Percentiles rank a stretch among this genome's conserved stretches.
phyloP scores from a whole-genome alignment of 2,113 vertebrate species.

The Bagarius yarrelli region DNA sequence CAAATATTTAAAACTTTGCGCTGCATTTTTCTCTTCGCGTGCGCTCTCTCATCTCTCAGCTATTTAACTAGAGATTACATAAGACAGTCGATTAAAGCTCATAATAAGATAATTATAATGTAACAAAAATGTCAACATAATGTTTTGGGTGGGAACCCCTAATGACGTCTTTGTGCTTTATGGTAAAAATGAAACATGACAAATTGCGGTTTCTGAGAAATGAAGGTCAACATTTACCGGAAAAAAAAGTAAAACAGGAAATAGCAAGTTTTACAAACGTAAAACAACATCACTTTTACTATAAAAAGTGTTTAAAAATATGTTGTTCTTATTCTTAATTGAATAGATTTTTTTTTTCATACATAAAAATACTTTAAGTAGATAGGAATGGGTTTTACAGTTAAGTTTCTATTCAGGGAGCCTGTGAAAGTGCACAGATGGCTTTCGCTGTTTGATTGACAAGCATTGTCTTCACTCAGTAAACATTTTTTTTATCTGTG shows the following conservation, averaged over 20 bases:
- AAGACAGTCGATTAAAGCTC: neutral
- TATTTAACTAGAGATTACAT: neutral
- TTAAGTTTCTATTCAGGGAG: neutral
- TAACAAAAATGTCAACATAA: neutral
- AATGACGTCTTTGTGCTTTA: too few relatives aligned
- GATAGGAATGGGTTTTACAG: neutral
- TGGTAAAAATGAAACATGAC: neutral
- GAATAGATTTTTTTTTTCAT: neutral
- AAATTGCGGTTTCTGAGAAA: neutral
- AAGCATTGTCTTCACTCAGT: constrained; percentile 12
- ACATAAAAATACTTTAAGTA: too few relatives aligned
- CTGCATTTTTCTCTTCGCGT: neutral
- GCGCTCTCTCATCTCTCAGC: neutral
- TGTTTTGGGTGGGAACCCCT: too few relatives aligned
- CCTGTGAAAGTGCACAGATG: neutral
- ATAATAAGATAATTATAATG: neutral
- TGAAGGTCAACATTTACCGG: too few relatives aligned
- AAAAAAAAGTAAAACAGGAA: too few relatives aligned
- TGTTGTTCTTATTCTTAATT: neutral
- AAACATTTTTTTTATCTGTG: neutral
- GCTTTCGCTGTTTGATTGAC: constrained; percentile 41
- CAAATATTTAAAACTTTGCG: neutral
- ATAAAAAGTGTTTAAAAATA: neutral
- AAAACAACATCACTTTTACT: neutral
- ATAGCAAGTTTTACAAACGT: neutral